phyloP scores from a whole-genome alignment of 2,888 invertebrate species.

The Sarcophaga rosellei region DNA sequence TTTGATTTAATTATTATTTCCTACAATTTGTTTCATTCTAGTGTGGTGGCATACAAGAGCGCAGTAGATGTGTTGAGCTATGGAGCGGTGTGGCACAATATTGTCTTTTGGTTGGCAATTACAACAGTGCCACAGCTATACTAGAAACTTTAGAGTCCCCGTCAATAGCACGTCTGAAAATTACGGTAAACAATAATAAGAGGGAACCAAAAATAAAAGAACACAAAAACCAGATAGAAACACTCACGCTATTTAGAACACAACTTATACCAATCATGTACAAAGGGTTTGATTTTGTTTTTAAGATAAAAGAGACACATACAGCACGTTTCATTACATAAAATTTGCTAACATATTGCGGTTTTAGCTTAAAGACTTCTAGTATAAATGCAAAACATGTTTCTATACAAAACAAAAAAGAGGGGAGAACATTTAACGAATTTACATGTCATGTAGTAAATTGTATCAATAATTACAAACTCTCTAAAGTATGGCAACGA shows the following conservation, averaged over 20 bases:
- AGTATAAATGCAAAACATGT: constrained; percentile 24
- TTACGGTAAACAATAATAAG: constrained; percentile 77
- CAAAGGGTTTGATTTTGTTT: not conserved
- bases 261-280: constrained; percentile 6
- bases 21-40: constrained; percentile 64
- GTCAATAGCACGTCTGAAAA: constrained; percentile 80
- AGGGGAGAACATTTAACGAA: not conserved
- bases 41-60: constrained; percentile 80
- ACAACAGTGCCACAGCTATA: constrained; percentile 81
- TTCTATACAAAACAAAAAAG: not conserved
- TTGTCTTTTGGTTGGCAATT: constrained; percentile 81
- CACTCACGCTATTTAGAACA: too few species aligned
- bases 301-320: not conserved
- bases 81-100: constrained; percentile 82
- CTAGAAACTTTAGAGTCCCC: constrained; percentile 81
- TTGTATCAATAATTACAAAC: constrained; percentile 65
- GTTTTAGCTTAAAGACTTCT: not conserved
- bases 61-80: constrained; percentile 80
- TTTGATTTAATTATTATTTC: constrained; percentile 28
- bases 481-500: constrained; percentile 67
- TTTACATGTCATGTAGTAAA: constrained; percentile 1
- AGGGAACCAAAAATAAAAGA: too few species aligned
- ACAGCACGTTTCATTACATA: constrained; percentile 8
- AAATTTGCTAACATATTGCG: constrained; percentile 4
- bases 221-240: constrained; percentile 19